phyloP scores from a whole-genome alignment of 2,113 vertebrate species.

The Epinephelus cyanopodus region DNA sequence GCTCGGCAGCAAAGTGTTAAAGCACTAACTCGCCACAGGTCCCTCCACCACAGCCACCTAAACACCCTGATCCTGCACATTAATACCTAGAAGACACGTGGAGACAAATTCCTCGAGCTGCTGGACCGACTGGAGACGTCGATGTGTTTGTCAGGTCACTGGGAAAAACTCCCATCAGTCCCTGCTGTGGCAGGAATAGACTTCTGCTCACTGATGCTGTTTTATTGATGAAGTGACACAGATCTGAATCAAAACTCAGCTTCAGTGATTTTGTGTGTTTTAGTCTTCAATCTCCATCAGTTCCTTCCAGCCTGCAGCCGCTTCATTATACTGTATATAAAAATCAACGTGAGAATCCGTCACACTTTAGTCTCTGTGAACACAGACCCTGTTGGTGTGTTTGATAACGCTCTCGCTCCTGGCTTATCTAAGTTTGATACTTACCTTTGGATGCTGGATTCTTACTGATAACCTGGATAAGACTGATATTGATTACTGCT shows the following conservation, averaged over 20 bases:
- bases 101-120: not conserved
- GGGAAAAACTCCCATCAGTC: not conserved
- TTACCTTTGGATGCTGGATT: not conserved
- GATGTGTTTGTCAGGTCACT: not conserved
- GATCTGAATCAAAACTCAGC: not conserved
- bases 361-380: not conserved
- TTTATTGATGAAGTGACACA: slow-evolving; percentile 9
- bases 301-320: not conserved
- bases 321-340: not conserved
- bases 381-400: not conserved
- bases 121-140: too few relatives aligned
- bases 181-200: not conserved
- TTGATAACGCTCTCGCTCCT: not conserved
- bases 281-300: not conserved
- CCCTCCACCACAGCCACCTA: not conserved
- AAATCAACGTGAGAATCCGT: not conserved
- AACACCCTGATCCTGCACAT: not conserved
- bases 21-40: too few relatives aligned
- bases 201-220: not conserved
- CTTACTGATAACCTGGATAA: not conserved
- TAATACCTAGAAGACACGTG: not conserved
- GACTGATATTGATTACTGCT: too few relatives aligned
- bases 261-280: not conserved
- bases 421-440: too few relatives aligned
- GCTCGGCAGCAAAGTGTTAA: too few relatives aligned